These are phyloP conservation scores for Gadus chalcogrammus DNA, from an alignment of 2,113 vertebrate species.

Conservation along the genomic window DNA sequence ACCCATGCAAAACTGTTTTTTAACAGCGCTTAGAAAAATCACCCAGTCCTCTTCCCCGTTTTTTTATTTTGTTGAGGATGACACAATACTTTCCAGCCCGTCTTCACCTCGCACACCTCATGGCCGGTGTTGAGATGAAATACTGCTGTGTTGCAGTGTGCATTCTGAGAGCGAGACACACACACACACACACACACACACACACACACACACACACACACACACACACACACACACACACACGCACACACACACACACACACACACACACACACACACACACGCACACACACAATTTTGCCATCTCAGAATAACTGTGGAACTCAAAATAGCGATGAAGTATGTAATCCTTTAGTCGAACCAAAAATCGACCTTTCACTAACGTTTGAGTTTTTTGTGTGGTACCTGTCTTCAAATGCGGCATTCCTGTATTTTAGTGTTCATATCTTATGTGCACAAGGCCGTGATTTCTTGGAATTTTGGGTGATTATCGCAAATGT, in stretches of 20 bases:
- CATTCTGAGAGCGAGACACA: conserved; percentile 5
- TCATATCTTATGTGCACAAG: background rate
- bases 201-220: no score
- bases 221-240: no score
- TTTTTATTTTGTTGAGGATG: conserved; percentile 47
- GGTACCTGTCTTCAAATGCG: no score
- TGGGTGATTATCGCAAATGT: conserved; percentile 39
- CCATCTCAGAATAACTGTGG: no score
- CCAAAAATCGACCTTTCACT: background rate
- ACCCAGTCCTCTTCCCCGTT: conserved; percentile 44
- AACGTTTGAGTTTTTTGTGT: no score
- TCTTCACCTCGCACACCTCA: conserved; percentile 52
- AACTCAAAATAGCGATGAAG: no score
- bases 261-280: no score
- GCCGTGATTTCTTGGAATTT: conserved; percentile 39
- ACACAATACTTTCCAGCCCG: conserved; percentile 66
- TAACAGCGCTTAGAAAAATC: conserved; percentile 63
- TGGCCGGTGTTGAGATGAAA: conserved; percentile 60
- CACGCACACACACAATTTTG: no score
- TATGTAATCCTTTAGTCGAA: conserved; percentile 18
- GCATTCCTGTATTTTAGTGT: no score
- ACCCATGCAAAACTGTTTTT: conserved; percentile 67
- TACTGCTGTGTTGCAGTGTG: conserved; percentile 46
- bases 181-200: no score
- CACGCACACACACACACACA: no score